These are phyloP conservation scores for Rhaphigaster nebulosa DNA, from an alignment of 2,888 invertebrate species.

Conservation along the genomic window DNA sequence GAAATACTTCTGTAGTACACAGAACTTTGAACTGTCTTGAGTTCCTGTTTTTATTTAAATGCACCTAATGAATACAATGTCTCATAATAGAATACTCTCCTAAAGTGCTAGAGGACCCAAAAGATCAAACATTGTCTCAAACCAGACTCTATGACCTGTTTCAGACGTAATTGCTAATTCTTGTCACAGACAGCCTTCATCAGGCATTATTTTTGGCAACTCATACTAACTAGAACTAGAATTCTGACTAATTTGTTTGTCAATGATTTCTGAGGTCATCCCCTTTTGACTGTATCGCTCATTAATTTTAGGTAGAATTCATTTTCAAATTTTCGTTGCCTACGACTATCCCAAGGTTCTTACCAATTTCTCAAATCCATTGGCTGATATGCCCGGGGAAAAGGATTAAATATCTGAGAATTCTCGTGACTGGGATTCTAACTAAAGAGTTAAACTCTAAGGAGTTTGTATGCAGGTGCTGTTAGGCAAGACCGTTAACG, in stretches of 20 bases:
- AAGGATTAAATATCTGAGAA: too few relatives aligned
- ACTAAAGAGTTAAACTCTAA: too few relatives aligned
- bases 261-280: not conserved
- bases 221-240: not conserved
- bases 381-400: too few relatives aligned
- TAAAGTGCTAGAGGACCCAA: not conserved
- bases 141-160: not conserved
- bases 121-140: not conserved
- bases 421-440: too few relatives aligned
- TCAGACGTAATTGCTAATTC: not conserved
- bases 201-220: not conserved
- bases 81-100: not conserved
- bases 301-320: not conserved
- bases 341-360: not conserved
- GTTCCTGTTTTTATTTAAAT: too few relatives aligned
- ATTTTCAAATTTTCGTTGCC: not conserved
- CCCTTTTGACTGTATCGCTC: not conserved
- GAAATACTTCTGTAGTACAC: not conserved
- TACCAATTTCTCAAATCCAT: not conserved
- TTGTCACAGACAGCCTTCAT: not conserved
- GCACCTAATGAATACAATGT: not conserved
- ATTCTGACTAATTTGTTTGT: conserved; percentile 1
- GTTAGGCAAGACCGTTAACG: too few relatives aligned
- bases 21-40: not conserved
- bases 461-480: too few relatives aligned